Percentiles rank a stretch among this genome's conserved stretches.
Evolutionary conservation across 2,797 vertebrate species (phyloP).

Genomic region (Decapterus maruadsi): DNA sequence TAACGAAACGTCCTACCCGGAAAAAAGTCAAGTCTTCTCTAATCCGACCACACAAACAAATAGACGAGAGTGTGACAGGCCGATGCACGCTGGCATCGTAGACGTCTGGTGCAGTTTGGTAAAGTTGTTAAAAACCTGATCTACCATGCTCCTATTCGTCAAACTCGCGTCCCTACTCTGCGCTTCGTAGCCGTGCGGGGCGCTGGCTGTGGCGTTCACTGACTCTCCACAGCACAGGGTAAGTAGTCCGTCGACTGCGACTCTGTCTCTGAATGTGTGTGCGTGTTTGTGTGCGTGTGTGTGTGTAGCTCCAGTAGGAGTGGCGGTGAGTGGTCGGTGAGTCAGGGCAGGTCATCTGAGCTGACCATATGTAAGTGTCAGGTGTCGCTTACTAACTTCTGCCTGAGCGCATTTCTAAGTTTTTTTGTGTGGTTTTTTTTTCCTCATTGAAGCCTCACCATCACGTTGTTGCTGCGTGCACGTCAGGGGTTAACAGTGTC

Average conservation of each 20-base stretch:
- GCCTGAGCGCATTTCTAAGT: constrained; percentile 5
- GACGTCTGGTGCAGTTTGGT: neutral
- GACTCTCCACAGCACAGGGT: constrained; percentile 71
- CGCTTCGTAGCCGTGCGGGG: constrained; percentile 64
- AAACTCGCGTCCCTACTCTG: constrained; percentile 20
- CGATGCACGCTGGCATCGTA: constrained; percentile 27
- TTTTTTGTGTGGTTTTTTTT: constrained; percentile 9
- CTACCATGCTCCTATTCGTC: constrained; percentile 41
- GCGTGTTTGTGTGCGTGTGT: constrained; percentile 10
- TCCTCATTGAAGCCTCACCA: constrained; percentile 4
- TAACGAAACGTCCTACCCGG: constrained; percentile 82
- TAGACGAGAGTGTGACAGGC: constrained; percentile 28
- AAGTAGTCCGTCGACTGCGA: constrained; percentile 45
- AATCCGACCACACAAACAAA: constrained; percentile 72
- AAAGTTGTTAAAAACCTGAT: constrained; percentile 43
- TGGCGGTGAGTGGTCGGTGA: constrained; percentile 58
- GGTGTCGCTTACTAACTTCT: constrained; percentile 57
- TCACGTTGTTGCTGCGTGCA: constrained; percentile 31
- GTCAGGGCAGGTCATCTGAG: constrained; percentile 67
- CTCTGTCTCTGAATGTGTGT: constrained; percentile 8
- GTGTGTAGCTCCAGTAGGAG: constrained; percentile 57
- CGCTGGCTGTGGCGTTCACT: constrained; percentile 78
- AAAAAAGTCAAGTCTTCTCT: constrained; percentile 74
- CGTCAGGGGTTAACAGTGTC: neutral
- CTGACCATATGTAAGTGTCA: constrained; percentile 48